Evolutionary conservation across 2,797 vertebrate genomes (phyloP), one percentile per base, ranked within the genome.

Genomic region (Zalophus californianus): DNA sequence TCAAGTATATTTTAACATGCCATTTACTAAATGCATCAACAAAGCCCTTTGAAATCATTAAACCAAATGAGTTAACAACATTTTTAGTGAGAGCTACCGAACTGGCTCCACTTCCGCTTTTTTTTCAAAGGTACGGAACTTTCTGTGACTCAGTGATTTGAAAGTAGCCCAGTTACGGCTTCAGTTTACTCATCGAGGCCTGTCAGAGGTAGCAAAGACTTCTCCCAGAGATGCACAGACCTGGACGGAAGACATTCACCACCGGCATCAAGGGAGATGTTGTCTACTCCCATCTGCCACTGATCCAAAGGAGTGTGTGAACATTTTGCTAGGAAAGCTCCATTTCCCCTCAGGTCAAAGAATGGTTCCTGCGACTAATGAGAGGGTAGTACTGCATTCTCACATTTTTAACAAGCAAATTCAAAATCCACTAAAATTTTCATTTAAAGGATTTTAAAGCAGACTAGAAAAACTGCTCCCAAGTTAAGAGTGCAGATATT

Each of bases 1-100:
- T 27, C 8, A 93, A 89, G 79, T 50, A 75, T 13, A 79, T 35
- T 50, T 94, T 78, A 60, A 86, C 78, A 32, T 20, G 44, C n/a
- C 77, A 48, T 35, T 91, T 64, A 62, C 54, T 58, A 68, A 94
- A 44, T 68, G 7, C 7, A 72, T 58, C 78, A 32, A 32, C 27
- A 23, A 60, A 86, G n/a, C 50, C 60, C 89, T 89, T 1, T n/a
- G 73, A 96, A 93, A 90, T 58, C 29, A 77, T 73, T n/a, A 70
- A 70, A 56, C 6, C 35, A 41, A 16, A 29, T 3, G 75, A 70
- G 54, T 50, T 91, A 70, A 70, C 3, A n/a, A 14, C 35, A 38
- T 44, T 52, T 92, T 90, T 70, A 64, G 44, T 10, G 38, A 72
- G 16, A 83, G n/a, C n/a, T 41, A 52, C 44, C 80, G 44, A 20